Evolutionary conservation across 2,888 invertebrate species (phyloP), one percentile per base, ranked within the genome.

Genomic region (Congeria kusceri): DNA sequence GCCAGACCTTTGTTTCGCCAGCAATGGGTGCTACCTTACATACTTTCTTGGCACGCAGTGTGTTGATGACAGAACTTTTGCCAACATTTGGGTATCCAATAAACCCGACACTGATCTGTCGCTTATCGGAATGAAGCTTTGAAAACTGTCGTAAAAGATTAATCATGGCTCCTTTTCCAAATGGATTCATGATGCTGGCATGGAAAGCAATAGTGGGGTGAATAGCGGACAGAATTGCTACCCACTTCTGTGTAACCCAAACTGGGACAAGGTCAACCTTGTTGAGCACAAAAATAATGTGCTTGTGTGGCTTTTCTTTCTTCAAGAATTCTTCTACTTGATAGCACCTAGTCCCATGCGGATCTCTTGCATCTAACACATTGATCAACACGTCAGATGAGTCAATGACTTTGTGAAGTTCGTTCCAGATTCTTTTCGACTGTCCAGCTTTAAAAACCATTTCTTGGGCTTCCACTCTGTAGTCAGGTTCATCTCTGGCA

Each of bases 31-130:
- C 99, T 47, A 95, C 98, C 93, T 98, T 99, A 93, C 99, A 99
- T 0, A 99, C 99, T 94, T 99, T 99, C 87, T 94, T 93, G 91
- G 99, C 87, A 64, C 98, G 95, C 71, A 99, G 94, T 0, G 99
- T 98, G 93, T 99, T 99, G 84, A 99, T 99, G 7, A 99, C 96
- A 0, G 99, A 99, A 80, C 98, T 99, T 94, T 99, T 99, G 0
- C 99, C 99, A 4, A 98, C 98, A 94, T 99, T 99, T 1, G 99
- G 99, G 93, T 99, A 99, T 0, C 99, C 99, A 92, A 99, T 98
- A 87, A 99, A 97, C 0, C 99, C 99, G 63, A 99, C 98, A 92
- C 98, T 98, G 77, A 99, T 99, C 94, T 99, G 99, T 91, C 98
- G 98, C 92, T 98, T 98, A 92, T 99, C 99, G 76, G 96, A 95